Evolutionary conservation across 2,888 invertebrate genomes (phyloP).

Genomic region (Ganaspis brasiliensis): DNA sequence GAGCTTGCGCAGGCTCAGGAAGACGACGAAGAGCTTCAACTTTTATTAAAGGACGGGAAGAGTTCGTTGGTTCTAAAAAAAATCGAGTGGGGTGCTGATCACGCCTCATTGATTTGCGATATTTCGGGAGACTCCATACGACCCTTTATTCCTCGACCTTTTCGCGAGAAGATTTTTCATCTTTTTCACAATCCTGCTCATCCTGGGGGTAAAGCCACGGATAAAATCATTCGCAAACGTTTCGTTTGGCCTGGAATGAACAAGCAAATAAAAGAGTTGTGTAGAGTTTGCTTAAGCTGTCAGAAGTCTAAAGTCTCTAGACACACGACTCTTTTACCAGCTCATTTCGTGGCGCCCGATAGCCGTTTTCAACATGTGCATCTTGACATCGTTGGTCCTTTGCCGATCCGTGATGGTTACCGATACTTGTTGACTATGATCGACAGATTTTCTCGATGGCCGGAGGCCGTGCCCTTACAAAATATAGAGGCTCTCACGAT

Average conservation of each 20-base stretch:
- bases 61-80: neutral
- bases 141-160: neutral
- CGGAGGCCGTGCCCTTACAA: slow-evolving; percentile 53
- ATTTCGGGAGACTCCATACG: neutral
- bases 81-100: neutral
- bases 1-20: slow-evolving; percentile 8
- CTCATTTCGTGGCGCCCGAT: slow-evolving; percentile 61
- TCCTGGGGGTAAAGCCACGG: neutral
- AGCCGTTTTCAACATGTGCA: slow-evolving; percentile 71
- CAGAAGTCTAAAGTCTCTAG: too few relatives aligned
- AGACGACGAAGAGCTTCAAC: neutral
- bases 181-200: neutral
- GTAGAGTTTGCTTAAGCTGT: too few relatives aligned
- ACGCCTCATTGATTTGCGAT: neutral
- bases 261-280: too few relatives aligned
- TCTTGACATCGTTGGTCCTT: slow-evolving; percentile 69
- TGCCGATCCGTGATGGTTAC: slow-evolving; percentile 44
- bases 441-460: slow-evolving; percentile 67
- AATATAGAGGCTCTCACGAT: slow-evolving; percentile 59
- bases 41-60: neutral
- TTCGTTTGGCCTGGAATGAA: too few relatives aligned
- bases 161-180: neutral
- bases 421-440: slow-evolving; percentile 74
- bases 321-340: neutral
- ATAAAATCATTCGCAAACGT: too few relatives aligned